phyloP scores from a whole-genome alignment of 2,888 invertebrate species.

The Pristionchus maxplancki region DNA sequence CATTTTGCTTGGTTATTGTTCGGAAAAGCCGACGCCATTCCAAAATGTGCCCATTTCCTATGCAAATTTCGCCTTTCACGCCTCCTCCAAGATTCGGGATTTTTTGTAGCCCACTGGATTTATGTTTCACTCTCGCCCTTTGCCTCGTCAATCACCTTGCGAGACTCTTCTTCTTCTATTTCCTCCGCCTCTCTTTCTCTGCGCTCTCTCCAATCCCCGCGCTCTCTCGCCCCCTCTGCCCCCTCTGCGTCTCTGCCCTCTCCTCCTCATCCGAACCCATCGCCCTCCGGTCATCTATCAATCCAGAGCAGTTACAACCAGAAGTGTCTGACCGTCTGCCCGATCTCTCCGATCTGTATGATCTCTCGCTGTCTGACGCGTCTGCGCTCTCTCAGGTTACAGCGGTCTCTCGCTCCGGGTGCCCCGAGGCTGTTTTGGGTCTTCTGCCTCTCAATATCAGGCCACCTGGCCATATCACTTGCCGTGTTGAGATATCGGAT shows the following conservation, averaged over 20 bases:
- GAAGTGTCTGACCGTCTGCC: slow-evolving; percentile 5
- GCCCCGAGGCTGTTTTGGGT: slow-evolving; percentile 37
- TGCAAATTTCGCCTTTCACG: background rate
- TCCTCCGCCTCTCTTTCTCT: background rate
- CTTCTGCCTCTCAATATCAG: background rate
- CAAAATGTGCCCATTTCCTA: background rate
- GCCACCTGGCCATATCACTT: slow-evolving; percentile 27
- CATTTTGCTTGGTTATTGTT: background rate
- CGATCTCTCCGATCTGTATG: background rate
- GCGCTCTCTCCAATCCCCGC: background rate
- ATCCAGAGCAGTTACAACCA: slow-evolving; percentile 32
- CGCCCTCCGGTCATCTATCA: slow-evolving; percentile 50
- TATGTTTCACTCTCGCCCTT: background rate
- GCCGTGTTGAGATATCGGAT: background rate
- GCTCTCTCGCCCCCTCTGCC: background rate
- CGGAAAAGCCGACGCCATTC: background rate
- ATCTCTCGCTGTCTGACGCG: background rate
- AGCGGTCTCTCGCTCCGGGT: background rate
- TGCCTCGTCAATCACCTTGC: background rate
- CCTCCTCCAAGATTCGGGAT: background rate
- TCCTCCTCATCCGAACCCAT: slow-evolving; percentile 19
- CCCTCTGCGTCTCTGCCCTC: slow-evolving; percentile 20
- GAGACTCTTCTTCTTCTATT: background rate
- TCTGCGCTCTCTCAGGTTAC: background rate
- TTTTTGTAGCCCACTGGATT: background rate